These are phyloP conservation scores for Bombylius discolor DNA, from an alignment of 2,888 invertebrate species.

Conservation along the genomic window DNA sequence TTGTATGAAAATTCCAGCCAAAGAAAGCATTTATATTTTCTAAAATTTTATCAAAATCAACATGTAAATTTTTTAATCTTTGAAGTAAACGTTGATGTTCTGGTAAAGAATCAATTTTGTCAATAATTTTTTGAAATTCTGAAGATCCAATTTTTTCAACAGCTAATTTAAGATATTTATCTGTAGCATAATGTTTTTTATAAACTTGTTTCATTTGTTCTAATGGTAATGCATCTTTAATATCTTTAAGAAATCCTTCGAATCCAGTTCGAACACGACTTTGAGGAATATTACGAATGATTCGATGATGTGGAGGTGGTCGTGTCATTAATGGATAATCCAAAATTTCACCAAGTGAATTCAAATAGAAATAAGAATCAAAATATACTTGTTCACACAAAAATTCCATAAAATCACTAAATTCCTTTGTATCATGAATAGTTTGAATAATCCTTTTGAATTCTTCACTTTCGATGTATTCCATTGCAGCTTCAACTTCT, in stretches of 20 bases:
- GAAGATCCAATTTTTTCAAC: constrained; percentile 9
- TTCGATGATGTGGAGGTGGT: not conserved
- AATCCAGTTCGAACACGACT: constrained; percentile 1
- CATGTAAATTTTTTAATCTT: constrained; percentile 4
- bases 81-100: constrained; percentile 7
- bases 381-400: constrained; percentile 10
- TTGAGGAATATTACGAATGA: not conserved
- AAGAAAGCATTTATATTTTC: constrained; percentile 9
- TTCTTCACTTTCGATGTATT: constrained; percentile 4
- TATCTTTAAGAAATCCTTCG: constrained; percentile 7
- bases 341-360: constrained; percentile 9
- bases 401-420: constrained; percentile 8
- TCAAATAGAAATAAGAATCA: constrained; percentile 12
- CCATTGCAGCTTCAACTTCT: constrained; percentile 7
- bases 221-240: constrained; percentile 6
- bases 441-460: constrained; percentile 7
- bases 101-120: constrained; percentile 8
- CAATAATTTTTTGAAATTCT: constrained; percentile 10
- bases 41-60: constrained; percentile 8
- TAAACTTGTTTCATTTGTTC: constrained; percentile 4
- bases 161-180: constrained; percentile 7
- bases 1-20: constrained; percentile 1
- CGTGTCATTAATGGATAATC: constrained; percentile 7
- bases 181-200: constrained; percentile 4
- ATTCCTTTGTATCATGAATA: constrained; percentile 10